A percentile compares a stretch with the other conserved stretches of the same genome.
Evolutionary conservation across 2,888 invertebrate species (phyloP).

Genomic region (Steinernema carpocapsae): DNA sequence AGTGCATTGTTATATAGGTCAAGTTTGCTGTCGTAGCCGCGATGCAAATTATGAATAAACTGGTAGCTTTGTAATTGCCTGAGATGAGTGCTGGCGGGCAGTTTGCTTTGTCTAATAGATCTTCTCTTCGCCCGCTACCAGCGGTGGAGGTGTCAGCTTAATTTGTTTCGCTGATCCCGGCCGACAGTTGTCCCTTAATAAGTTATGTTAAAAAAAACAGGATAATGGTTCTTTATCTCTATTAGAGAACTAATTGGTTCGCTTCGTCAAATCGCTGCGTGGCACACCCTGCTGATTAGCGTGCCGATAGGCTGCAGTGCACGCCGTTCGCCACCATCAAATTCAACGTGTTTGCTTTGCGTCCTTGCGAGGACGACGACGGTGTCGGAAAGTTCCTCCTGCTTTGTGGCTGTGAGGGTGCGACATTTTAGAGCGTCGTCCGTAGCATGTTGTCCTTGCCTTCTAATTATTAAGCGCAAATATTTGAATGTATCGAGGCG

Average conservation of each 20-base stretch:
- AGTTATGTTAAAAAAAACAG: slow-evolving; percentile 27
- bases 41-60: not conserved
- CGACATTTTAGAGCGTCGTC: not conserved
- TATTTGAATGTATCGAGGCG: slow-evolving; percentile 17
- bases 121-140: not conserved
- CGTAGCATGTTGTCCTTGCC: slow-evolving; percentile 8
- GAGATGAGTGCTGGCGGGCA: not conserved
- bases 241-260: slow-evolving; percentile 21
- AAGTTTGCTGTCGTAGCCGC: slow-evolving; percentile 16
- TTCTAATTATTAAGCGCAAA: slow-evolving; percentile 28
- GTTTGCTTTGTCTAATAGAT: slow-evolving; percentile 14
- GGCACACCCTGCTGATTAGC: slow-evolving; percentile 25
- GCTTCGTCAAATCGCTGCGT: slow-evolving; percentile 28
- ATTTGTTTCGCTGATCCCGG: slow-evolving; percentile 7
- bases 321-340: not conserved
- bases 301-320: not conserved
- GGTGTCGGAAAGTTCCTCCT: slow-evolving; percentile 1
- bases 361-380: slow-evolving; percentile 6
- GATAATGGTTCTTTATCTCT: slow-evolving; percentile 1
- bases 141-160: not conserved
- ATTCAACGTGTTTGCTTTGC: slow-evolving; percentile 15
- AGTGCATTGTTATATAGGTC: slow-evolving; percentile 2
- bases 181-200: slow-evolving; percentile 21
- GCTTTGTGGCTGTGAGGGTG: not conserved
- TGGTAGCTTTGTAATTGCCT: not conserved